Base-by-base conservation (phyloP, 2,113 vertebrate species). In the Nothoprocta pentlandii region DNA sequence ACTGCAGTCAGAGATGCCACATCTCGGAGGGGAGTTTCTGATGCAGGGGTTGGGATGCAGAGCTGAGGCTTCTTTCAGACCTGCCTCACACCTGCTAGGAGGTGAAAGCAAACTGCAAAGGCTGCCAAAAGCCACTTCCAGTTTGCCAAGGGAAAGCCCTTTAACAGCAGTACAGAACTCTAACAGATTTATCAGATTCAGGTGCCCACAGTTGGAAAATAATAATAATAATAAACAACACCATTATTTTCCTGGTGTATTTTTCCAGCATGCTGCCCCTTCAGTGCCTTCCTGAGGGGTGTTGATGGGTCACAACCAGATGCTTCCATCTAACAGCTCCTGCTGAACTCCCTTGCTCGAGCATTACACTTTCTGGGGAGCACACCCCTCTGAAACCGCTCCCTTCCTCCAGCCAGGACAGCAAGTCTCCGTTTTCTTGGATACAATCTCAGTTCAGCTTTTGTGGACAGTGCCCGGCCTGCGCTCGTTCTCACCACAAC, bases 401-500 rank as follows among this genome's bases (percentile, higher is more conserved):
- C 56, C 23, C 12, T 22, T 74, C 16, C 59, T 66, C 25, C 34
- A 53, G 17, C 19, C 5, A 14, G 9, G 11, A 59, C 3, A 3
- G 23, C 0, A 1, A 3, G 0, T 36, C 19, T 56, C 6, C 16
- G 13, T 16, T 91, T 83, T 46, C 71, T 3, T 5, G 16, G 68
- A 34, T 4, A 74, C 12, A 44, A 82, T 21, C 25, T 6, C 8
- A 67, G 67, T 74, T 51, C n/a, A 28, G 30, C 56, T 90, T 88
- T 36, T 0, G 12, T 67, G 51, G 54, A 58, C 84, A 90, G 59
- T 39, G 30, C 26, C 76, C 70, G 49, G 16, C 44, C 26, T 26
- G 25, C 8, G 47, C 51, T 63, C 75, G 49, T 6, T 73, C 64
- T 63, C 4, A 0, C 4, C 76, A 81, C 23, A 58, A 47, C 13